Base-by-base conservation (phyloP, 2,888 invertebrate species). In the Ceratothoa steindachneri region DNA sequence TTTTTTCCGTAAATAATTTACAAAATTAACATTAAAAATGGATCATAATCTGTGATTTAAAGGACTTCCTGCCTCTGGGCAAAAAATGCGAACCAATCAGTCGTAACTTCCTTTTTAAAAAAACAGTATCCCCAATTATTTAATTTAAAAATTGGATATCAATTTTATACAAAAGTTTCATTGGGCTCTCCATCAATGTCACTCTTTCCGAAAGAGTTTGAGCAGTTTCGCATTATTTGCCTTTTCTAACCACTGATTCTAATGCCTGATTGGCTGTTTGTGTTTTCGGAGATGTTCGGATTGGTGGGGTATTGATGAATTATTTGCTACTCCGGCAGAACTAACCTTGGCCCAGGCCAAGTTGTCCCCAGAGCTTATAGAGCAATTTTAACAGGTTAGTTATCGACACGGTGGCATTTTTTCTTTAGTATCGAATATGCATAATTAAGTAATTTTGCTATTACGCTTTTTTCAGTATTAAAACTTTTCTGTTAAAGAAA, bases 291-390 rank as follows among this genome's bases (percentile, higher is more conserved):
- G 2, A 12, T 60, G 60, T 60, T 60, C 22, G 22, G 22, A 24
- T 1, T 60, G n/a, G 19, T 60, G 22, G 60, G 60, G 60, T 60
- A 60, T 22, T 60, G 22, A 60, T 60, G 60, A 12, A 24, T 12
- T 60, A 60, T 60, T 60, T 41, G 41, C 7, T 41, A 41, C 60
- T 24, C 60, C 60, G 24, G 24, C 60, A 60, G 60, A 60, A 60
- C 70, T 60, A 70, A 60, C 60, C 70, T 70, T 70, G 70, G 70
- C 29, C 70, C 70, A n/a, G 55, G 70, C 15, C 70, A 70, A 70
- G 70, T 70, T 64, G 30, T 70, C 19, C 70, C 70, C 30, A 55
- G 70, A 31, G 70, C 60, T 30, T 70, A 64, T 70, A 70, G 70
- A 70, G 70, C 55, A 31, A 64, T 70, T 60, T 70, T 30, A 27